phyloP scores from a whole-genome alignment of 2,888 invertebrate genomes.

The Zonitis immaculata region DNA sequence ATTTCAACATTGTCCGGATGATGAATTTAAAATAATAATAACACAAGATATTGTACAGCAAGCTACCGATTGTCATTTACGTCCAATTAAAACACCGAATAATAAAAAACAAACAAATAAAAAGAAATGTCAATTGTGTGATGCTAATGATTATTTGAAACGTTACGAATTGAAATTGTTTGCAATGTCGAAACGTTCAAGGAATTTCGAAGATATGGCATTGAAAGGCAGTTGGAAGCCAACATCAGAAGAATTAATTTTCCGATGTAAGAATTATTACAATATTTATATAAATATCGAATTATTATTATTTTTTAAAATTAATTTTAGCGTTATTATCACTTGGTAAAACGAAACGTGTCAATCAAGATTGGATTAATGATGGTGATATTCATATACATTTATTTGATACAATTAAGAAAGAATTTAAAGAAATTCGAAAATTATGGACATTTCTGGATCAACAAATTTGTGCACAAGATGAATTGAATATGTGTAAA shows the following conservation, averaged over 20 bases:
- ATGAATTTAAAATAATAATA: constrained; percentile 26
- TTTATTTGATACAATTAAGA: constrained; percentile 58
- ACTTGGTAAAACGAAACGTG: constrained; percentile 45
- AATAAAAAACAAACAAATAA: constrained; percentile 28
- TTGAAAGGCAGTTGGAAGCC: constrained; percentile 61
- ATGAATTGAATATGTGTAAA: constrained; percentile 70
- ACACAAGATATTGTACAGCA: constrained; percentile 44
- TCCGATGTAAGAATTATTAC: constrained; percentile 48
- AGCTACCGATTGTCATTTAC: constrained; percentile 57
- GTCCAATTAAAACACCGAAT: constrained; percentile 39
- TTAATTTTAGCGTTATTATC: constrained; percentile 44
- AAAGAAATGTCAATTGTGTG: constrained; percentile 48
- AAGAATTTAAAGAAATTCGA: constrained; percentile 56
- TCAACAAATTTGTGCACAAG: constrained; percentile 54
- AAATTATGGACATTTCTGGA: constrained; percentile 46
- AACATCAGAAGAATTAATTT: constrained; percentile 54
- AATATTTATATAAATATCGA: constrained; percentile 1
- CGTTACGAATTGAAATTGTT: constrained; percentile 57
- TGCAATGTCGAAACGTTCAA: constrained; percentile 48
- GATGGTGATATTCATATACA: constrained; percentile 54
- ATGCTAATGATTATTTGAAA: constrained; percentile 46
- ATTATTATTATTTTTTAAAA: neutral
- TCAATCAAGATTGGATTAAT: constrained; percentile 41
- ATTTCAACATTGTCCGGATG: constrained; percentile 26
- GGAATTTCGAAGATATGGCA: constrained; percentile 48